phyloP scores from a whole-genome alignment of 1,140 invertebrate genomes.

The Drosophila kikkawai region DNA sequence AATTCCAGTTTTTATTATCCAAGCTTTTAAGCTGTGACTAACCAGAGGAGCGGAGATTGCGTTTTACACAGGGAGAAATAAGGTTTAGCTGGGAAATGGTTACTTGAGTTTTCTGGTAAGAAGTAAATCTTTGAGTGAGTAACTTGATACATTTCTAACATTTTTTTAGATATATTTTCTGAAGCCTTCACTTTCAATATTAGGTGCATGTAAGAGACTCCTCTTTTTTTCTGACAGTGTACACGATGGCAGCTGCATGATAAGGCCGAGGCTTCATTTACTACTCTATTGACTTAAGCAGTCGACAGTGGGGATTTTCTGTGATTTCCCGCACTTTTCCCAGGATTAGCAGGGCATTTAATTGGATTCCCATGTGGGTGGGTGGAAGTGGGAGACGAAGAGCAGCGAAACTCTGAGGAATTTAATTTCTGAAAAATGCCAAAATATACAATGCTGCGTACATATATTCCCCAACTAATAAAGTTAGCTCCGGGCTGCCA shows the following conservation, averaged over 20 bases:
- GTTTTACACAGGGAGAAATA: slow-evolving; percentile 9
- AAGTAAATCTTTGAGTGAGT: not conserved
- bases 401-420: slow-evolving; percentile 16
- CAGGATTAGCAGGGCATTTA: slow-evolving; percentile 67
- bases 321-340: slow-evolving; percentile 63
- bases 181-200: not conserved
- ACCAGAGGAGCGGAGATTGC: slow-evolving; percentile 38
- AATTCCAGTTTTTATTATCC: slow-evolving; percentile 79
- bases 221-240: slow-evolving; percentile 2
- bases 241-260: slow-evolving; percentile 29
- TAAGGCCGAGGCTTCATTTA: slow-evolving; percentile 50
- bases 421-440: slow-evolving; percentile 47
- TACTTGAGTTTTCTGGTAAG: not conserved
- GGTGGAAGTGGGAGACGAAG: not conserved
- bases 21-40: slow-evolving; percentile 80
- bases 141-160: not conserved
- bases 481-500: slow-evolving; percentile 44
- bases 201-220: too few species aligned
- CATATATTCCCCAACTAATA: slow-evolving; percentile 41
- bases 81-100: rapidly evolving
- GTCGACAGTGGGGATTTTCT: slow-evolving; percentile 57
- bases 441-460: slow-evolving; percentile 24
- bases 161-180: not conserved
- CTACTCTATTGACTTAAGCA: slow-evolving; percentile 64
- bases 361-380: slow-evolving; percentile 57